Percentiles rank a stretch among this genome's conserved stretches.
Evolutionary conservation across 2,797 vertebrate species (phyloP).

Genomic region (Halcyon leucocephala): DNA sequence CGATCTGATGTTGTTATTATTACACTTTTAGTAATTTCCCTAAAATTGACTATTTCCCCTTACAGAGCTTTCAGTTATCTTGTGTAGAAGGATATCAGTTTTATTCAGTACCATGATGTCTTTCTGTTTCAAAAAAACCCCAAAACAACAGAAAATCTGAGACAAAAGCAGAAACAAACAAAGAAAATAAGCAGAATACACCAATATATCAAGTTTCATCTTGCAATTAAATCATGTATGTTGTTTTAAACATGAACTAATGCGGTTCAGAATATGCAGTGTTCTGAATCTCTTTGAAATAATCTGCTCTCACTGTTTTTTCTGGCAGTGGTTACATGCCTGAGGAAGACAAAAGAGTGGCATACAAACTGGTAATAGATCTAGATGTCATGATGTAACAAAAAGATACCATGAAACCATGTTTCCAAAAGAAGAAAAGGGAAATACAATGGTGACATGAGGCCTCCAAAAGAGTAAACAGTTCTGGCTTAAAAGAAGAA

Average conservation of each 20-base stretch:
- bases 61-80: not conserved
- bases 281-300: not conserved
- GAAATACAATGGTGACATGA: not conserved
- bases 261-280: not conserved
- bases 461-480: not conserved
- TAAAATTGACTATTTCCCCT: not conserved
- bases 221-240: not conserved
- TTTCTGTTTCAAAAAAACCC: not conserved
- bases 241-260: not conserved
- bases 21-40: not conserved
- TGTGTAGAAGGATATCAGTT: not conserved
- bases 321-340: not conserved
- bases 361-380: not conserved
- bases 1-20: not conserved
- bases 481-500: not conserved
- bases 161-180: not conserved
- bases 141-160: not conserved
- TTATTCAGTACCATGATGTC: not conserved
- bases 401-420: not conserved
- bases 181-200: not conserved
- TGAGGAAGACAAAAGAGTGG: not conserved
- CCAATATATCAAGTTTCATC: not conserved
- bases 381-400: not conserved
- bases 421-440: not conserved
- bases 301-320: not conserved